Percentiles rank a stretch among this genome's conserved stretches.
These are phyloP conservation scores for Semotilus atromaculatus DNA, from an alignment of 2,797 vertebrate species.

Conservation along the genomic window DNA sequence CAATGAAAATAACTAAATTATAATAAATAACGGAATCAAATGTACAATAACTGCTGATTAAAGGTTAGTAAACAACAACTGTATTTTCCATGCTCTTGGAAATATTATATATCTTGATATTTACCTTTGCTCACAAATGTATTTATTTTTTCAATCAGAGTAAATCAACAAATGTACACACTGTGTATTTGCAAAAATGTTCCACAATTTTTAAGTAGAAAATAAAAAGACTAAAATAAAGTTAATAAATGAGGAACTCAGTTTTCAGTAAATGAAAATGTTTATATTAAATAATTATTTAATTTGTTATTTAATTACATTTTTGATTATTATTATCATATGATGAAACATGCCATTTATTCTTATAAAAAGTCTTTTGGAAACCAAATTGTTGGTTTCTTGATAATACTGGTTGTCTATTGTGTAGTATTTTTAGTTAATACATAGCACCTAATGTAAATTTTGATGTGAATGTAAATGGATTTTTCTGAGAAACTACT, in stretches of 20 bases:
- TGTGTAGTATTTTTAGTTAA: not conserved
- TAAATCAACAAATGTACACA: not conserved
- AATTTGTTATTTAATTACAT: not conserved
- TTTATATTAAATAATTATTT: not conserved
- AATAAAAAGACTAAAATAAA: not conserved
- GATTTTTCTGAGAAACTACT: conserved; percentile 20
- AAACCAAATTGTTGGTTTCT: conserved; percentile 7
- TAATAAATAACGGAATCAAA: not conserved
- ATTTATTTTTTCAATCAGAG: not conserved
- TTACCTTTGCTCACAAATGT: not conserved
- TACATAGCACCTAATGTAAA: not conserved
- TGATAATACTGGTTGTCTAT: not conserved
- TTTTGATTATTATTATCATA: not conserved
- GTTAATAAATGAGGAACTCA: not conserved
- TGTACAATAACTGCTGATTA: not conserved
- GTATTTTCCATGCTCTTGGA: not conserved
- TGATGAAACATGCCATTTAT: not conserved
- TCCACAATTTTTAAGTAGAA: not conserved
- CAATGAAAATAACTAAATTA: not conserved
- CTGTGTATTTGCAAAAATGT: not conserved
- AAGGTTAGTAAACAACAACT: not conserved
- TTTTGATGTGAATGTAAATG: not conserved
- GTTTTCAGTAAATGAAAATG: too few species aligned
- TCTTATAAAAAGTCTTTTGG: not conserved
- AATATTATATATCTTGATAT: not conserved